Base-by-base conservation (phyloP, 1,140 invertebrate genomes). In the Ostrea edulis region DNA sequence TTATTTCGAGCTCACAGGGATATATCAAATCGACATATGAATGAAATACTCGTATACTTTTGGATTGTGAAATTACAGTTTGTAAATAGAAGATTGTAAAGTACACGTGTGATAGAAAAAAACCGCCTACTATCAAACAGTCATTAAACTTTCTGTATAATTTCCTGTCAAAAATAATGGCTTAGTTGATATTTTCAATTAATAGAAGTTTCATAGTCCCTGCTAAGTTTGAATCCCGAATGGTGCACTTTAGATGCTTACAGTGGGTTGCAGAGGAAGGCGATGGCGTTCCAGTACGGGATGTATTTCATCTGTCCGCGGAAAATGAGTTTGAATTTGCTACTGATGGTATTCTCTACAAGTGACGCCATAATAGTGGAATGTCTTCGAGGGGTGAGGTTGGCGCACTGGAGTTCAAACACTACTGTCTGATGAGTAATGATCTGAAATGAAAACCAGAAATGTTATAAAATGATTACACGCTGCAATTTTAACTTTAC, bases 251-350 rank as follows among this genome's bases (percentile, higher is more conserved):
- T 29, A 5, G 84, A 17, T 29, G 96, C 97, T 96, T 95, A 98
- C 97, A 98, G 94, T 12, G 97, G 97, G 93, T 97, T 97, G 92
- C 97, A 98, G 0, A 98, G 95, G 92, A 98, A 98, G 81, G 97
- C 97, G 17, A 98, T 96, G 0, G 96, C 96, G 84, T 97, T 96
- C 54, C 97, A 96, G 89, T 98, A 97, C 71, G 97, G 96, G 0
- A 98, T 95, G 91, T 97, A 97, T 92, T 97, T 96, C 96, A 98
- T 98, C 92, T 98, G 97, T n/a, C 97, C 97, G 91, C 97, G 97
- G 22, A 95, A 91, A 71, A 95, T 90, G 11, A 95, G 86, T 51
- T 93, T 90, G 0, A 88, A 83, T 5, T 82, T 54, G 14, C 22
- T 81, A 22, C 44, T 65, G 55, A 14, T 14, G 12, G 0, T 51